Conservation (phyloP, 2,113 vertebrate species). For the Apteryx owenii region DNA sequence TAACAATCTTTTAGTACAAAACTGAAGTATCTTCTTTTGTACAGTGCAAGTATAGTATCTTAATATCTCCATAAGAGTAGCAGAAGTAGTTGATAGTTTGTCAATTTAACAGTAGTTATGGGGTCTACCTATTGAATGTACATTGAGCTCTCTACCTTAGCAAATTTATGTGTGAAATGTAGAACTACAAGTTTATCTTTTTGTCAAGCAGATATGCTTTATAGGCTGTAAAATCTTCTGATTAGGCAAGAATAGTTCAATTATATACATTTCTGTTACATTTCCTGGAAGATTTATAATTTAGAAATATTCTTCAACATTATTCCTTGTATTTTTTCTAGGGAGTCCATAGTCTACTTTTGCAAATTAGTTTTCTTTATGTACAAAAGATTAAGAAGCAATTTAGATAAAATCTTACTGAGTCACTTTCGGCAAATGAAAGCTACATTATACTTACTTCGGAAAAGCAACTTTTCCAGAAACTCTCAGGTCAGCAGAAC, state of each 20-base stretch:
- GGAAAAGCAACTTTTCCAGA: slow-evolving; percentile 84
- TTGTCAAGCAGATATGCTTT: not conserved
- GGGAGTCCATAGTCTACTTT: not conserved
- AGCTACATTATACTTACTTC: slow-evolving; percentile 82
- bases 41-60: not conserved
- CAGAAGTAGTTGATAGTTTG: not conserved
- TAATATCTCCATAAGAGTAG: not conserved
- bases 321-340: not conserved
- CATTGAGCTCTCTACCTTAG: not conserved
- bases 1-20: not conserved
- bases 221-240: not conserved
- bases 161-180: not conserved
- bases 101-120: not conserved
- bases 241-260: not conserved
- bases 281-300: not conserved
- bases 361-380: not conserved
- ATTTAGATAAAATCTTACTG: not conserved
- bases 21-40: not conserved
- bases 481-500: slow-evolving; percentile 91
- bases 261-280: not conserved
- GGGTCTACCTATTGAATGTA: not conserved
- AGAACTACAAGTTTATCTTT: not conserved
- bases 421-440: not conserved
- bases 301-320: not conserved
- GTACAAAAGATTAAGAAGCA: not conserved